Percentiles rank a stretch among this genome's conserved stretches.
These are phyloP conservation scores for Pedetes capensis DNA, from an alignment of 2,113 vertebrate species.

Conservation along the genomic window DNA sequence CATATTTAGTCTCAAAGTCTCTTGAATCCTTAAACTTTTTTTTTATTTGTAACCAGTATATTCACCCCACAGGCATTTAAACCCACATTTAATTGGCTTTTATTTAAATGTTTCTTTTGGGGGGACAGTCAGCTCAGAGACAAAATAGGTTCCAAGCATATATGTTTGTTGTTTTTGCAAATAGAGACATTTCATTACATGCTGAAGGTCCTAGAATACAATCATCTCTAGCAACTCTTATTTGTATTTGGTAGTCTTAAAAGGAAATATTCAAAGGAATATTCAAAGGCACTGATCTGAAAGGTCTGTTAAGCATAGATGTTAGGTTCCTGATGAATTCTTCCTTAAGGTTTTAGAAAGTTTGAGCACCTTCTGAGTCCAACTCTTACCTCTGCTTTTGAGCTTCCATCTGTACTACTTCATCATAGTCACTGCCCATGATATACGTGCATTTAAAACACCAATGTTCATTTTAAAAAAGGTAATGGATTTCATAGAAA, in stretches of 20 bases:
- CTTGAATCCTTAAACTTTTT: not conserved
- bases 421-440: not conserved
- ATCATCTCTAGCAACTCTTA: not conserved
- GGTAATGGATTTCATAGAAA: not conserved
- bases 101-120: not conserved
- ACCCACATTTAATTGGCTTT: constrained; percentile 10
- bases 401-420: not conserved
- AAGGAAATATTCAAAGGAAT: not conserved
- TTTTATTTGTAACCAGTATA: not conserved
- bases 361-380: not conserved
- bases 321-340: not conserved
- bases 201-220: not conserved
- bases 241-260: not conserved
- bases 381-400: not conserved
- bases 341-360: not conserved
- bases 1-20: not conserved
- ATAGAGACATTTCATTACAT: not conserved
- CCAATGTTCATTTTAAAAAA: not conserved
- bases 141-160: not conserved
- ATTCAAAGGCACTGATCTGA: not conserved
- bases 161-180: not conserved
- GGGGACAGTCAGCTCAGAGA: not conserved
- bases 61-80: not conserved
- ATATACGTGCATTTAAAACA: not conserved
- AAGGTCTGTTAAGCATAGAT: not conserved